Evolutionary conservation across 2,888 invertebrate species (phyloP).

Genomic region (Linnaemya vulpina): DNA sequence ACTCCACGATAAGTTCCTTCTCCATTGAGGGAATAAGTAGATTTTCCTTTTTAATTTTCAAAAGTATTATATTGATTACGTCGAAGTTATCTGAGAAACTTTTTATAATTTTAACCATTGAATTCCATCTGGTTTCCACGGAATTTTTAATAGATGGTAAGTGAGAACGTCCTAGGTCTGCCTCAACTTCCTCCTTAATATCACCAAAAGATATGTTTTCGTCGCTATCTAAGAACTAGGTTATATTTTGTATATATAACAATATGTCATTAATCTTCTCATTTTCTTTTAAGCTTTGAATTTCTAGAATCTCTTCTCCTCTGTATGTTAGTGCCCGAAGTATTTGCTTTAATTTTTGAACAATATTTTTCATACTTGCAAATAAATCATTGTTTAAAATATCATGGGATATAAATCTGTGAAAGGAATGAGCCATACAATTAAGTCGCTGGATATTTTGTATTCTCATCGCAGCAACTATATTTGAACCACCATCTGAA

Average conservation of each 20-base stretch:
- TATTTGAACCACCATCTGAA: constrained; percentile 20
- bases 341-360: constrained; percentile 3
- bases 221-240: background rate
- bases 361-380: background rate
- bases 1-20: constrained; percentile 18
- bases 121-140: constrained; percentile 29
- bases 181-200: constrained; percentile 10
- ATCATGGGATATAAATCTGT: constrained; percentile 12
- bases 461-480: constrained; percentile 9
- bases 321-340: constrained; percentile 17
- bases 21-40: constrained; percentile 22
- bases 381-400: background rate
- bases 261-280: constrained; percentile 10
- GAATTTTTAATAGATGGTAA: constrained; percentile 14
- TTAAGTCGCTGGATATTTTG: background rate
- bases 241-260: background rate
- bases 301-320: constrained; percentile 6
- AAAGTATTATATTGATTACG: constrained; percentile 29
- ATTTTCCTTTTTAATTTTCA: constrained; percentile 27
- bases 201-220: constrained; percentile 20
- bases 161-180: background rate
- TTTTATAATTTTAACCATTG: constrained; percentile 6
- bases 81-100: constrained; percentile 21
- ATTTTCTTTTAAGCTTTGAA: constrained; percentile 3
- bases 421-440: constrained; percentile 14